phyloP scores from a whole-genome alignment of 2,797 vertebrate species.

The Percopsis omiscomaycus region DNA sequence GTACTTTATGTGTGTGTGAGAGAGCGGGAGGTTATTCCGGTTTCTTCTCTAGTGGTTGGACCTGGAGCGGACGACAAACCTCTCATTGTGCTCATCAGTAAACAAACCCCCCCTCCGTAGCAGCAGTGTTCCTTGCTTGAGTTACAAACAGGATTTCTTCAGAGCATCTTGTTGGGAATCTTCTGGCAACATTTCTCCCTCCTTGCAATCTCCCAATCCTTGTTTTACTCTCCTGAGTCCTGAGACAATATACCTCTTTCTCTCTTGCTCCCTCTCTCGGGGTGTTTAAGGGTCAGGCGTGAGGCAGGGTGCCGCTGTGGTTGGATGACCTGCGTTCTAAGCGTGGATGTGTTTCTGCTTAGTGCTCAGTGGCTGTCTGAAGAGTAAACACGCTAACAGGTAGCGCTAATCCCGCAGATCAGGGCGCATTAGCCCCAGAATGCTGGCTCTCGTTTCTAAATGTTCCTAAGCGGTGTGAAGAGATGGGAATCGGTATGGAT shows the following conservation, averaged over 20 bases:
- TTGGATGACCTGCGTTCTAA: slow-evolving; percentile 5
- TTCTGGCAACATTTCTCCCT: background rate
- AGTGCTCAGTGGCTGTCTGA: background rate
- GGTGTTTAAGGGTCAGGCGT: background rate
- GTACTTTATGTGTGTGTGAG: slow-evolving; percentile 13
- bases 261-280: background rate
- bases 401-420: slow-evolving; percentile 5
- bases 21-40: slow-evolving; percentile 32
- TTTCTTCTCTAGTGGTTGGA: slow-evolving; percentile 29
- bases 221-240: background rate
- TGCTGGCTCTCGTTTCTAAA: background rate
- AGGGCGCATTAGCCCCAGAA: background rate
- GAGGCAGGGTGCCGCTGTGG: slow-evolving; percentile 4
- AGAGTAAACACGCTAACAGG: slow-evolving; percentile 27
- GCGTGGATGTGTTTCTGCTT: slow-evolving; percentile 16
- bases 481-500: slow-evolving; percentile 16
- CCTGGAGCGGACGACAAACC: slow-evolving; percentile 48
- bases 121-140: background rate
- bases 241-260: background rate
- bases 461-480: slow-evolving; percentile 11
- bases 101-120: slow-evolving; percentile 44
- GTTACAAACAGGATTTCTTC: slow-evolving; percentile 28
- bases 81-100: slow-evolving; percentile 48
- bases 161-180: no score
- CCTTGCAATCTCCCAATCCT: background rate